Evolutionary conservation across 2,888 invertebrate species (phyloP).

Genomic region (Celastrina argiolus): DNA sequence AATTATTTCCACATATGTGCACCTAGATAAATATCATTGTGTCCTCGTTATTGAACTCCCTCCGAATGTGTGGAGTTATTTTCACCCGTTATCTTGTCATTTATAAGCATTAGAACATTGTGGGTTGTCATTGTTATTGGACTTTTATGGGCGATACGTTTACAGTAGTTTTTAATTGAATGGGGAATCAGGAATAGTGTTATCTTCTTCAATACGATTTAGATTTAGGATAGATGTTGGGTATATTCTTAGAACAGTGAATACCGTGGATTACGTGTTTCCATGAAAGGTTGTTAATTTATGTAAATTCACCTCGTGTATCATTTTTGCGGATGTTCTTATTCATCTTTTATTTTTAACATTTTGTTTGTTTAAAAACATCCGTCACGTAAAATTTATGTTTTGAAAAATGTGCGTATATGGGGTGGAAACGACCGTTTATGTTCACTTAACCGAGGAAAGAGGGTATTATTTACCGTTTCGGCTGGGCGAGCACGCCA

Average conservation of each 20-base stretch:
- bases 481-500: slow-evolving; percentile 74
- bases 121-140: neutral
- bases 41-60: slow-evolving; percentile 68
- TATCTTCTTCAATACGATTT: too few relatives aligned
- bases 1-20: slow-evolving; percentile 77
- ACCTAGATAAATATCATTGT: slow-evolving; percentile 75
- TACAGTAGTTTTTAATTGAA: neutral
- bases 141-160: neutral
- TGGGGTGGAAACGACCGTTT: slow-evolving; percentile 78
- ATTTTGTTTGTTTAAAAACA: slow-evolving; percentile 34
- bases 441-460: slow-evolving; percentile 78
- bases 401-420: slow-evolving; percentile 76
- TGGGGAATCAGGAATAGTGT: neutral
- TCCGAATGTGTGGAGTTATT: slow-evolving; percentile 60
- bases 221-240: too few relatives aligned
- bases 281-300: neutral
- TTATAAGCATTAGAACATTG: slow-evolving; percentile 10
- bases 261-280: neutral
- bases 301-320: neutral
- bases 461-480: slow-evolving; percentile 78
- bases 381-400: slow-evolving; percentile 70
- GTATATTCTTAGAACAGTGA: neutral
- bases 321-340: neutral
- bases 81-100: slow-evolving; percentile 51
- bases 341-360: slow-evolving; percentile 1